phyloP scores from a whole-genome alignment of 2,113 vertebrate genomes.

The Atrichornis clamosus region DNA sequence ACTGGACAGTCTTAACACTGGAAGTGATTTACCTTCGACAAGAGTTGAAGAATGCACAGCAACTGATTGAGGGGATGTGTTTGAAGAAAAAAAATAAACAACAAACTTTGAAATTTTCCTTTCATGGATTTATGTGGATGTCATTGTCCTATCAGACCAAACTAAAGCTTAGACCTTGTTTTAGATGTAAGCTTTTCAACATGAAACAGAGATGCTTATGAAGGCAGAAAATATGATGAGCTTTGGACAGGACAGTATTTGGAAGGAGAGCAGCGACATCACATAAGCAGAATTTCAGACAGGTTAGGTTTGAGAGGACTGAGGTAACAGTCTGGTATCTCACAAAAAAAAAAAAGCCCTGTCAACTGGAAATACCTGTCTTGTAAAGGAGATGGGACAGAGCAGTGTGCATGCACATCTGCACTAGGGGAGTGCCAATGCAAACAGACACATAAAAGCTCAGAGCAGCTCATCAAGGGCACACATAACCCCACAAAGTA shows the following conservation, averaged over 20 bases:
- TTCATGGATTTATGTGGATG: not conserved
- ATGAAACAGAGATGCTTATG: not conserved
- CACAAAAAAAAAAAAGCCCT: not conserved
- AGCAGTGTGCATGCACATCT: not conserved
- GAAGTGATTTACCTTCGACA: not conserved
- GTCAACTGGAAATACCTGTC: not conserved
- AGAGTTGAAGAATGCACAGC: not conserved
- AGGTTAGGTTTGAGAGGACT: not conserved
- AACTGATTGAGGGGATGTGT: not conserved
- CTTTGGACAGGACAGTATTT: not conserved
- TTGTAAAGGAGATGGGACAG: not conserved
- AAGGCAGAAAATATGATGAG: not conserved
- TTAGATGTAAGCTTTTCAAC: not conserved
- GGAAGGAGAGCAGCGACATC: not conserved
- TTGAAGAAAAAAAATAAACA: not conserved
- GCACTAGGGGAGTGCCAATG: not conserved
- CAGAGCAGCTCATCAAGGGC: not conserved
- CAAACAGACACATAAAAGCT: not conserved
- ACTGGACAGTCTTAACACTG: not conserved
- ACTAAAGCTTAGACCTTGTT: not conserved
- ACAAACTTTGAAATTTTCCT: not conserved
- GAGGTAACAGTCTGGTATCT: not conserved
- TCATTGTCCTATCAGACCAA: not conserved
- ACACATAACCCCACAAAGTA: rapidly evolving
- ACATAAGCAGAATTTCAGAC: not conserved